Conservation (phyloP, 2,888 invertebrate species). For the Clitarchus hookeri region DNA sequence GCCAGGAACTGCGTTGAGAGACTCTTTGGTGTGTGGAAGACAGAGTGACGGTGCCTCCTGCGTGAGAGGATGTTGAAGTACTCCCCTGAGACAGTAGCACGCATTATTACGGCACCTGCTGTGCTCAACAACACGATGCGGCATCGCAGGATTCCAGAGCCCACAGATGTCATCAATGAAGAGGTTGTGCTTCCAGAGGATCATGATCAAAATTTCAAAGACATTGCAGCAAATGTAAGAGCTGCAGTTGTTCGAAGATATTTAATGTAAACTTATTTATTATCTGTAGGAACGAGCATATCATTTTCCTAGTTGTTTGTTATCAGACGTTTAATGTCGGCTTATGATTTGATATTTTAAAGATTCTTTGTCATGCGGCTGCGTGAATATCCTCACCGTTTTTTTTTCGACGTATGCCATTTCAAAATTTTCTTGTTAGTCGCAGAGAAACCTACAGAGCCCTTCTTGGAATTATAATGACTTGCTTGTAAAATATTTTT, state of each 20-base stretch:
- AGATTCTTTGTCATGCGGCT: too few relatives aligned
- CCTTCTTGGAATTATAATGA: too few relatives aligned
- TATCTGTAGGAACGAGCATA: not conserved
- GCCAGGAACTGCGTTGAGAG: not conserved
- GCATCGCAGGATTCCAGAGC: not conserved
- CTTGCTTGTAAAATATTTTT: too few relatives aligned
- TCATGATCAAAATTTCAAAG: not conserved
- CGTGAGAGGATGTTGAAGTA: not conserved
- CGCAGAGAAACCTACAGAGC: too few relatives aligned
- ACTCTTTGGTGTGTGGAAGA: not conserved
- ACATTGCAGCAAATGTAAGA: not conserved
- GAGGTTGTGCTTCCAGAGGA: not conserved
- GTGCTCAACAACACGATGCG: conserved; percentile 21
- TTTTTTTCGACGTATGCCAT: too few relatives aligned
- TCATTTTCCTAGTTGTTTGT: too few relatives aligned
- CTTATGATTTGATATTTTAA: too few relatives aligned
- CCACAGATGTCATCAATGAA: not conserved
- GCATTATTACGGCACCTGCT: not conserved
- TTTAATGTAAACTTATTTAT: not conserved
- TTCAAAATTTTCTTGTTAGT: too few relatives aligned
- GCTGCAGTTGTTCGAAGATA: not conserved
- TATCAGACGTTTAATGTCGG: too few relatives aligned
- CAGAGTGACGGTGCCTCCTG: not conserved
- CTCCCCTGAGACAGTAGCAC: not conserved
- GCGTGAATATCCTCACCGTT: too few relatives aligned